Conservation (phyloP, 2,113 vertebrate species). For the Neomonachus schauinslandi region DNA sequence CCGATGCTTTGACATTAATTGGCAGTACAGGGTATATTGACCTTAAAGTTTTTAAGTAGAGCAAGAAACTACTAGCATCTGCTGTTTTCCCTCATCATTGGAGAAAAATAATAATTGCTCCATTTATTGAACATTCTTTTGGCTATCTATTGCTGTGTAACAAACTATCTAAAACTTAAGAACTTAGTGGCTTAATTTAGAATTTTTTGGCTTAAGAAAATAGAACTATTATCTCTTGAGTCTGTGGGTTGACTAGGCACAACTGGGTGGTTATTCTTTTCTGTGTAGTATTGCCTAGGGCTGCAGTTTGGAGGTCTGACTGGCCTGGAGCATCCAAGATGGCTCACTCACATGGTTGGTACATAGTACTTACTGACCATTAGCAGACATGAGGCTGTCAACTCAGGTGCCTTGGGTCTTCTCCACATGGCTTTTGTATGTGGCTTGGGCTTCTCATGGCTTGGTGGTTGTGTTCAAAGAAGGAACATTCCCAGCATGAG, state of each 20-base stretch:
- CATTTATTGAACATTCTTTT: not conserved
- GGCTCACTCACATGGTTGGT: not conserved
- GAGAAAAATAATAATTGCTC: not conserved
- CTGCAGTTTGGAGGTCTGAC: not conserved
- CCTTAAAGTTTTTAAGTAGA: not conserved
- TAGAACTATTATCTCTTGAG: not conserved
- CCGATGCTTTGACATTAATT: not conserved
- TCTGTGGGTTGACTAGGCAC: not conserved
- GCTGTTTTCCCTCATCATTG: not conserved
- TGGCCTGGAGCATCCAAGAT: not conserved
- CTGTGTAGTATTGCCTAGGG: not conserved
- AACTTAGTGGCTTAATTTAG: not conserved
- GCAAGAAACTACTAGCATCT: not conserved
- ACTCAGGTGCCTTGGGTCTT: not conserved
- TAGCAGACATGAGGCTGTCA: not conserved
- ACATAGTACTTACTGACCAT: not conserved
- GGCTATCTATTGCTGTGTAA: not conserved
- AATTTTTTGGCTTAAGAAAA: not conserved
- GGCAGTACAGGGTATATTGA: fast-evolving
- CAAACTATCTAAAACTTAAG: not conserved
- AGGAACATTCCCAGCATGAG: not conserved
- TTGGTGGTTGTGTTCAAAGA: not conserved
- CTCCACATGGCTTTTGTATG: not conserved
- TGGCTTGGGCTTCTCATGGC: not conserved
- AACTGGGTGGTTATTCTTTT: not conserved